These are phyloP conservation scores for Scaptodrosophila latifasciaeformis DNA, from an alignment of 2,888 invertebrate genomes.

Conservation along the genomic window DNA sequence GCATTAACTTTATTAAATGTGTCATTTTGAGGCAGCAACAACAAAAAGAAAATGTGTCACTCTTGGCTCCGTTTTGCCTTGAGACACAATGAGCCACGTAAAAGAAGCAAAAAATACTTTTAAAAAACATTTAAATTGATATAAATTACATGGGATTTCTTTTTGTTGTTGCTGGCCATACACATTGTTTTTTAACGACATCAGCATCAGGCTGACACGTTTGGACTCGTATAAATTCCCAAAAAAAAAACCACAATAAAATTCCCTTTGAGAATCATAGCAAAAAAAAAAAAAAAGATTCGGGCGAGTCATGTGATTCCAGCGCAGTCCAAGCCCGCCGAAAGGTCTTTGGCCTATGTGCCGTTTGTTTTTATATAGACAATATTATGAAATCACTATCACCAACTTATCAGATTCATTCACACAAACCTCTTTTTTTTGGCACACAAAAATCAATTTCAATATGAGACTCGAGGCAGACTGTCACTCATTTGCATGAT, in stretches of 20 bases:
- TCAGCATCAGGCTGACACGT: too few relatives aligned
- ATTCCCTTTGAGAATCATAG: neutral
- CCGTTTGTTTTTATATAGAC: slow-evolving; percentile 22
- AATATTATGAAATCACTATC: slow-evolving; percentile 36
- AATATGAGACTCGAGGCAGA: neutral
- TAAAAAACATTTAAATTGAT: too few relatives aligned
- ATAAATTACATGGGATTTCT: too few relatives aligned
- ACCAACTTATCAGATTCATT: too few relatives aligned
- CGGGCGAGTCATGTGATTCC: too few relatives aligned
- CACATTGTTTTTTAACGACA: too few relatives aligned
- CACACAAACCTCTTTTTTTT: neutral
- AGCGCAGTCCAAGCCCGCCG: neutral
- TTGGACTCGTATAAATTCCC: slow-evolving; percentile 12
- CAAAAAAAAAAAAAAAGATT: slow-evolving; percentile 8
- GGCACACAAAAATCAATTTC: too few relatives aligned
- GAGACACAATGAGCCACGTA: slow-evolving; percentile 30
- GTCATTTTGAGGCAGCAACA: slow-evolving; percentile 37
- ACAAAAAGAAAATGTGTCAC: too few relatives aligned
- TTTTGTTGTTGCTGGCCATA: too few relatives aligned
- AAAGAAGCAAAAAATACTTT: neutral
- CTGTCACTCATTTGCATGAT: slow-evolving; percentile 36
- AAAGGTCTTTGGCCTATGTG: slow-evolving; percentile 51
- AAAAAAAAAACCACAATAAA: slow-evolving; percentile 12
- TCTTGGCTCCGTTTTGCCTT: too few relatives aligned
- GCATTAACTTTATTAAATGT: slow-evolving; percentile 59